Percentiles rank a stretch among this genome's conserved stretches.
Evolutionary conservation across 2,113 vertebrate genomes (phyloP).

Genomic region (Climacteris rufus): DNA sequence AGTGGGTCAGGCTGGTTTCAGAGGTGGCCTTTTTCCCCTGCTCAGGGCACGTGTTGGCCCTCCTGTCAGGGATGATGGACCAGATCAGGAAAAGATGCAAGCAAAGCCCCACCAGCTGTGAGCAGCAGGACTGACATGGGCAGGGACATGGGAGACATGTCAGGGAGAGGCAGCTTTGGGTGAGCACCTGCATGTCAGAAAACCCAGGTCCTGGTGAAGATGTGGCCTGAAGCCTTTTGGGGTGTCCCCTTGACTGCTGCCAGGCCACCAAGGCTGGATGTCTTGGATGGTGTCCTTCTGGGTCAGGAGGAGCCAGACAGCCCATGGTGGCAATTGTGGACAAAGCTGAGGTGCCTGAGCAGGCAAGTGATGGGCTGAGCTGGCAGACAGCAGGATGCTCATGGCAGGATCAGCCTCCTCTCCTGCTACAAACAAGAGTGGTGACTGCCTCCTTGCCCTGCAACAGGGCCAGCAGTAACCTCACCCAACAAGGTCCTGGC

Average conservation of each 20-base stretch:
- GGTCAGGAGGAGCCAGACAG: background rate
- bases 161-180: background rate
- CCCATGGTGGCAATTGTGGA: accelerated
- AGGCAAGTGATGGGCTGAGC: background rate
- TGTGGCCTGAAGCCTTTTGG: background rate
- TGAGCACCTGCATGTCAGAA: background rate
- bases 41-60: accelerated
- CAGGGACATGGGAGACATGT: background rate
- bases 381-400: background rate
- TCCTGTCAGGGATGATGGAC: background rate
- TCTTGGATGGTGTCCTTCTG: background rate
- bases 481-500: background rate
- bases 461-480: background rate
- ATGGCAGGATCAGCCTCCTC: background rate
- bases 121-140: background rate
- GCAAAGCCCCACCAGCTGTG: background rate
- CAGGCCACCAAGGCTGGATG: background rate
- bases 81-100: background rate
- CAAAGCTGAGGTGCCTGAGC: background rate
- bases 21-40: background rate
- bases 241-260: background rate
- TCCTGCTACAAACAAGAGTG: background rate
- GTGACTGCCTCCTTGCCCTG: background rate
- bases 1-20: background rate
- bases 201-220: background rate